phyloP scores from a whole-genome alignment of 2,888 invertebrate species.

The Agrotis puta region DNA sequence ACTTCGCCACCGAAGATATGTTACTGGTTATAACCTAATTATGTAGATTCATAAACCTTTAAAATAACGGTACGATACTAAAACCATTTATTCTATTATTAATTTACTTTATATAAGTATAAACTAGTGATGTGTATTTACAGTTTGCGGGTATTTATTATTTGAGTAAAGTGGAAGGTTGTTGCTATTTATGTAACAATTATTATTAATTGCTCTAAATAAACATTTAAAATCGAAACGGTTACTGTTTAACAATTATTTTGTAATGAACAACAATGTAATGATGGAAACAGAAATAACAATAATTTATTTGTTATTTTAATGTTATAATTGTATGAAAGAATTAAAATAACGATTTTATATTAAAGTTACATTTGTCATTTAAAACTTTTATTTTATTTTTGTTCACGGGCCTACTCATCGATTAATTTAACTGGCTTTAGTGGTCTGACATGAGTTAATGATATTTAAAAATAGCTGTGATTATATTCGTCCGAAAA shows the following conservation, averaged over 20 bases:
- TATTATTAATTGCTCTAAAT: neutral
- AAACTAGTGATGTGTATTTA: constrained; percentile 6
- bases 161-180: neutral
- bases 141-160: constrained; percentile 2
- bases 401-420: too few species aligned
- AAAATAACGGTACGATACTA: constrained; percentile 1
- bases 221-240: neutral
- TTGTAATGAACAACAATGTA: neutral
- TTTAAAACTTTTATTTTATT: neutral
- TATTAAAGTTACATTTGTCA: neutral
- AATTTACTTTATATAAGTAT: constrained; percentile 13
- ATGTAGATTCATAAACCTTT: neutral
- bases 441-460: too few species aligned
- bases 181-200: neutral
- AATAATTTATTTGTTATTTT: too few species aligned
- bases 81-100: constrained; percentile 14
- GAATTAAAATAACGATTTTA: too few species aligned
- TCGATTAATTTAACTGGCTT: too few species aligned
- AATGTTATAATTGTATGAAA: too few species aligned
- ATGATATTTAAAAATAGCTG: neutral
- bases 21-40: neutral
- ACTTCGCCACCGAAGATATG: too few species aligned
- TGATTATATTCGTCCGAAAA: neutral
- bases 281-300: neutral
- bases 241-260: neutral